A percentile compares a stretch with the other conserved stretches of the same genome.
phyloP scores from a whole-genome alignment of 2,888 invertebrate genomes.

The Plagiodera versicolora region DNA sequence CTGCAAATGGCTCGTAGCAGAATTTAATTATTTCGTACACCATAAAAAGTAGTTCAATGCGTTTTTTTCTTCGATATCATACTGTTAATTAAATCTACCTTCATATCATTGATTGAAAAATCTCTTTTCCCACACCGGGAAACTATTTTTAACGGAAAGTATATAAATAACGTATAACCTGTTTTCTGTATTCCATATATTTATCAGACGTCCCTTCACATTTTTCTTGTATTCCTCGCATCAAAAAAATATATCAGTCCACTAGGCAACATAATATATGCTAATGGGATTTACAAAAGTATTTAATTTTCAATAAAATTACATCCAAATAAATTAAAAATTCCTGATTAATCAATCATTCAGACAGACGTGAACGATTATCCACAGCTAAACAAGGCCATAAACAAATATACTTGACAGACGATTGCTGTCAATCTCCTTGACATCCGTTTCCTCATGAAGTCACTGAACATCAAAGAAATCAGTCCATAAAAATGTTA shows the following conservation, averaged over 20 bases:
- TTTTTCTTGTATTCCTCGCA: background rate
- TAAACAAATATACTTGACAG: background rate
- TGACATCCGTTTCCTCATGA: background rate
- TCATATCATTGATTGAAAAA: conserved; percentile 32
- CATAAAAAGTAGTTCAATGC: conserved; percentile 33
- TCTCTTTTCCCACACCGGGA: conserved; percentile 32
- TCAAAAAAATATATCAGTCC: background rate
- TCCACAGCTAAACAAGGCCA: too few relatives aligned
- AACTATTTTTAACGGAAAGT: conserved; percentile 26
- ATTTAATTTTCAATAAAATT: background rate
- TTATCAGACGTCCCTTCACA: conserved; percentile 9
- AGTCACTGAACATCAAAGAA: too few relatives aligned
- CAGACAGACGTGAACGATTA: background rate
- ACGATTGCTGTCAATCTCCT: background rate
- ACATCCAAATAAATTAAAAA: background rate
- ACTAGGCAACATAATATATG: background rate
- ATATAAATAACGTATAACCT: conserved; percentile 29
- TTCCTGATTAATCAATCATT: background rate
- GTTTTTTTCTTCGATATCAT: conserved; percentile 25
- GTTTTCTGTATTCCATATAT: conserved; percentile 25
- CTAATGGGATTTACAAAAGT: background rate
- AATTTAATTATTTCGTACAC: conserved; percentile 33
- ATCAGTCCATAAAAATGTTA: too few relatives aligned
- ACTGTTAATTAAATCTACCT: conserved; percentile 33
- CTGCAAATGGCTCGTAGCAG: conserved; percentile 28